phyloP scores from a whole-genome alignment of 2,113 vertebrate species.

The Capricornis sumatraensis region DNA sequence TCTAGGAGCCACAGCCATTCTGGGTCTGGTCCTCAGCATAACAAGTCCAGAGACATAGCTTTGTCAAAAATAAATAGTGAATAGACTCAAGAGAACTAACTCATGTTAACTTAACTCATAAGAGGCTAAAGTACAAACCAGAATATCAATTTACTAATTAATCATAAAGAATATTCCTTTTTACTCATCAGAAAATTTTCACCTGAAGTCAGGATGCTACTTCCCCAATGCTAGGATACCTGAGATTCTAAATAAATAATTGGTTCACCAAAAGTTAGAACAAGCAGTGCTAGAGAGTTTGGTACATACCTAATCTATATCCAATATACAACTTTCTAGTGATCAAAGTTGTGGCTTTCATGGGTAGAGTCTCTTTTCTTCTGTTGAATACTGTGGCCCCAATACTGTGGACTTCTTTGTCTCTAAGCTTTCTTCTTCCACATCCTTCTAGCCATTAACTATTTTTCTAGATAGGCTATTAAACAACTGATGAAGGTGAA shows the following conservation, averaged over 20 bases:
- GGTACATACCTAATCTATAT: neutral
- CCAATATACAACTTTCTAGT: neutral
- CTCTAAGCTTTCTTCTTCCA: neutral
- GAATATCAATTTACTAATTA: neutral
- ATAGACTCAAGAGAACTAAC: conserved; percentile 5
- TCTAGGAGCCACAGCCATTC: neutral
- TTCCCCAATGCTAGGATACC: neutral
- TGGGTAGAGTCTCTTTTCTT: neutral
- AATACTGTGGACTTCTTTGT: neutral
- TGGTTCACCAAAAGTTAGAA: neutral
- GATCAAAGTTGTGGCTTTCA: neutral
- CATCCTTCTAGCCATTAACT: neutral
- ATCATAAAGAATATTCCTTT: conserved; percentile 16
- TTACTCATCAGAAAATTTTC: neutral
- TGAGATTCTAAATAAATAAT: neutral
- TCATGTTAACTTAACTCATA: neutral
- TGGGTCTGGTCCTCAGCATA: neutral
- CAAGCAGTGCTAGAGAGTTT: neutral
- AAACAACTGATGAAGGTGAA: neutral
- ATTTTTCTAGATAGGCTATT: neutral
- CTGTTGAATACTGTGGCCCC: neutral
- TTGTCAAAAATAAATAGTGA: neutral
- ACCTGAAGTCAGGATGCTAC: neutral
- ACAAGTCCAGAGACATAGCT: neutral
- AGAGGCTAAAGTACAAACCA: neutral